phyloP scores from a whole-genome alignment of 2,113 vertebrate species.

The Barbus barbus region DNA sequence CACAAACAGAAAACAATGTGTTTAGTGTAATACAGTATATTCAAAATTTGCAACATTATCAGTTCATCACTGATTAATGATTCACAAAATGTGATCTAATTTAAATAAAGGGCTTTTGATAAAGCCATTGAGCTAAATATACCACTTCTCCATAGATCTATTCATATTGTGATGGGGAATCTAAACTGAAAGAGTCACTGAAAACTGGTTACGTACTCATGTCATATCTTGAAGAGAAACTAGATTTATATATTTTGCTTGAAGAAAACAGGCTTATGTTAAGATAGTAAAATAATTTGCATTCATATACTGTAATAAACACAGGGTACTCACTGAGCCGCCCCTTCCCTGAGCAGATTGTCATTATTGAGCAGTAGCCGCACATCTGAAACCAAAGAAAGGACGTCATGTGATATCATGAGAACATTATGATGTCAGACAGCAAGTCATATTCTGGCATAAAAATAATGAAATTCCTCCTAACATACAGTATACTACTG shows the following conservation, averaged over 20 bases:
- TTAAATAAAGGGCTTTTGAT: background rate
- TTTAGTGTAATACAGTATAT: too few relatives aligned
- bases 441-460: background rate
- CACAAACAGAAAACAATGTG: slow-evolving; percentile 50
- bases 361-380: slow-evolving; percentile 91
- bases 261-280: background rate
- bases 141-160: background rate
- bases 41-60: too few relatives aligned
- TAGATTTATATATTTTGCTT: background rate
- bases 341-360: slow-evolving; percentile 91
- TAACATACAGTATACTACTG: background rate
- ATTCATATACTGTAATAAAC: background rate
- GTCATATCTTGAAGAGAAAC: background rate
- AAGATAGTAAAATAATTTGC: background rate
- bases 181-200: background rate
- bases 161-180: background rate
- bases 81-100: too few relatives aligned
- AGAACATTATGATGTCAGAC: background rate
- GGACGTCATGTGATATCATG: slow-evolving; percentile 14
- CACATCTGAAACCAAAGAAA: slow-evolving; percentile 80
- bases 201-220: background rate
- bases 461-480: background rate
- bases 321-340: slow-evolving; percentile 84
- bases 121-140: background rate
- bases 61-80: too few relatives aligned